These are phyloP conservation scores for Drosophila sp. DNA, from an alignment of 1,140 invertebrate species.

Conservation along the genomic window DNA sequence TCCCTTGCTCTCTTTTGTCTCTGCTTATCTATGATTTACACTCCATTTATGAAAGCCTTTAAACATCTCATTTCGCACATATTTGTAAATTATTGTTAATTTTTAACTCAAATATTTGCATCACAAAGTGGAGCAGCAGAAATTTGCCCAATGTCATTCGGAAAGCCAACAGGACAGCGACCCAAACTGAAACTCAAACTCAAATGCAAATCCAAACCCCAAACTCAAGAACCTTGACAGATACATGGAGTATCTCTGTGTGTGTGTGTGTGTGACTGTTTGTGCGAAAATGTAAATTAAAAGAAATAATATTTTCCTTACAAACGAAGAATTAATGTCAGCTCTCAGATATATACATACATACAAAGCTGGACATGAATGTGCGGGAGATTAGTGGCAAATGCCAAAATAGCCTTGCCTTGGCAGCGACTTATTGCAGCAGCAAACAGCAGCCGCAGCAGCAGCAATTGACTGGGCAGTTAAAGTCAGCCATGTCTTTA, in stretches of 20 bases:
- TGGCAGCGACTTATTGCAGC: slow-evolving; percentile 57
- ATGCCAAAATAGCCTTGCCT: slow-evolving; percentile 60
- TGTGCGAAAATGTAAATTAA: slow-evolving; percentile 61
- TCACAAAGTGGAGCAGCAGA: slow-evolving; percentile 2
- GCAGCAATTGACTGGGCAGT: slow-evolving; percentile 4
- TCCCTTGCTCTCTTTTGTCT: background rate
- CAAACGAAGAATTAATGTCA: slow-evolving; percentile 54
- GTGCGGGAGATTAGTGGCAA: slow-evolving; percentile 40
- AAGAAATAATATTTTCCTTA: slow-evolving; percentile 63
- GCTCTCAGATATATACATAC: slow-evolving; percentile 1
- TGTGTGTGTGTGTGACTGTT: background rate
- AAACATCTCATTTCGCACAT: slow-evolving; percentile 44
- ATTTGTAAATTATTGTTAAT: slow-evolving; percentile 64
- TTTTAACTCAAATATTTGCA: slow-evolving; percentile 61
- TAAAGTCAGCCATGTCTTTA: slow-evolving; percentile 44
- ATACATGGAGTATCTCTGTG: background rate
- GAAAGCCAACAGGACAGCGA: slow-evolving; percentile 6
- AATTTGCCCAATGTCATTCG: slow-evolving; percentile 37
- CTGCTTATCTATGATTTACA: background rate
- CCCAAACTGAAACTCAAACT: background rate
- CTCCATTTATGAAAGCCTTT: slow-evolving; percentile 20
- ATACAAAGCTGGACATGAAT: slow-evolving; percentile 33
- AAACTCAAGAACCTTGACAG: slow-evolving; percentile 59
- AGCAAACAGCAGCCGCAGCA: slow-evolving; percentile 25
- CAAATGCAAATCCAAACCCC: slow-evolving; percentile 4